Percentiles rank a stretch among this genome's conserved stretches.
Conservation (phyloP, 2,797 vertebrate species). For the Enteromius afrohamiltoni region DNA sequence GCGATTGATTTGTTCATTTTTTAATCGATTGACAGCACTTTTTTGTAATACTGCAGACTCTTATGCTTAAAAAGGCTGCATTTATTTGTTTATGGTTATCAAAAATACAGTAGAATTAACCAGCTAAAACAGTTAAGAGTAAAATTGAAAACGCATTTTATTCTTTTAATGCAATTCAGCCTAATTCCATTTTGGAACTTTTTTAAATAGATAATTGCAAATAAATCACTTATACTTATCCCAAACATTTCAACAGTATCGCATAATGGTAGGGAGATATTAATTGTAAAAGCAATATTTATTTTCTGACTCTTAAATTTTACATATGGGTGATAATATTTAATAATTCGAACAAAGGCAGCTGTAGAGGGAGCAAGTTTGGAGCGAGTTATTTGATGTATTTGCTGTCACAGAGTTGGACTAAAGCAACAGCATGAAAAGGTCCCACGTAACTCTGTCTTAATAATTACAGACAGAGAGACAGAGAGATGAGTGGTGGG, state of each 20-base stretch:
- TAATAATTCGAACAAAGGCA: background rate
- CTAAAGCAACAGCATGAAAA: slow-evolving; percentile 47
- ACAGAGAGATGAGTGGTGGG: slow-evolving; percentile 41
- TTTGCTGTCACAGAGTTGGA: slow-evolving; percentile 27
- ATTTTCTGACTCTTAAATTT: background rate
- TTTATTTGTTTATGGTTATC: background rate
- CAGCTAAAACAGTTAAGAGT: background rate
- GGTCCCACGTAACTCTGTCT: slow-evolving; percentile 41
- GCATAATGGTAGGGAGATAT: background rate
- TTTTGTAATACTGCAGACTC: background rate
- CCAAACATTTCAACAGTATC: background rate
- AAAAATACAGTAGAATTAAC: background rate
- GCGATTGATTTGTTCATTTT: too few relatives aligned
- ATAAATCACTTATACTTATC: background rate
- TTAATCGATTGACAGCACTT: too few relatives aligned
- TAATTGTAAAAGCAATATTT: background rate
- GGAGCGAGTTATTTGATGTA: slow-evolving; percentile 34
- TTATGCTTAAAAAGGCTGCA: background rate
- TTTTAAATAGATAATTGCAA: background rate
- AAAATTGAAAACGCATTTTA: background rate
- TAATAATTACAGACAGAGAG: slow-evolving; percentile 44
- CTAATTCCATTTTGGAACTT: background rate
- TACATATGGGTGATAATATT: slow-evolving; percentile 12
- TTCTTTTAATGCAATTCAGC: background rate
- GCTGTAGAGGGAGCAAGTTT: background rate